Conservation (phyloP, 1,140 invertebrate species). For the Meloidogyne floridensis region DNA sequence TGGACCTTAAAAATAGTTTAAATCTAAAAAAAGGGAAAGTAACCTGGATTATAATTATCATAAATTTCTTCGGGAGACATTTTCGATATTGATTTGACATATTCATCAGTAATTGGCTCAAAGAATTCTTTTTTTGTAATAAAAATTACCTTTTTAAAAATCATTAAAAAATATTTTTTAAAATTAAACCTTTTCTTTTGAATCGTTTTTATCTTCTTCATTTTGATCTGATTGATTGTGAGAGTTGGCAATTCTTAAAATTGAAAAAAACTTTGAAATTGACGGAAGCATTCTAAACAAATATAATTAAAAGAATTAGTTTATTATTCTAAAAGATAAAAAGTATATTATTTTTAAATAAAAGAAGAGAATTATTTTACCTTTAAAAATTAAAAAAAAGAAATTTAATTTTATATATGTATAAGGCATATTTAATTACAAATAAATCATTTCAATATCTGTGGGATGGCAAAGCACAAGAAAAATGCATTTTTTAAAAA, state of each 20-base stretch:
- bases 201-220: background rate
- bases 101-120: slow-evolving; percentile 49
- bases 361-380: too few species aligned
- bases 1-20: slow-evolving; percentile 46
- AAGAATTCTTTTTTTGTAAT: slow-evolving; percentile 54
- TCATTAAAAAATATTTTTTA: background rate
- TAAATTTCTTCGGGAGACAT: slow-evolving; percentile 47
- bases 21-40: slow-evolving; percentile 18
- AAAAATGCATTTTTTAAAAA: background rate
- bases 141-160: slow-evolving; percentile 36
- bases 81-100: slow-evolving; percentile 43
- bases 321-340: too few species aligned
- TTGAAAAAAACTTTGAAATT: background rate
- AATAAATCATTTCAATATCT: too few species aligned
- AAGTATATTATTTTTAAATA: too few species aligned
- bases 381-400: too few species aligned
- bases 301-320: too few species aligned
- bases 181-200: background rate
- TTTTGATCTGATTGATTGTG: background rate
- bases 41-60: slow-evolving; percentile 59
- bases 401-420: too few species aligned
- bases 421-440: too few species aligned
- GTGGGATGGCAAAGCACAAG: background rate
- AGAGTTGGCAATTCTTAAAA: background rate
- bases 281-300: background rate